Evolutionary conservation across 2,113 vertebrate species (phyloP), one percentile per base, ranked within the genome.

Genomic region (Gasterosteus aculeatus): DNA sequence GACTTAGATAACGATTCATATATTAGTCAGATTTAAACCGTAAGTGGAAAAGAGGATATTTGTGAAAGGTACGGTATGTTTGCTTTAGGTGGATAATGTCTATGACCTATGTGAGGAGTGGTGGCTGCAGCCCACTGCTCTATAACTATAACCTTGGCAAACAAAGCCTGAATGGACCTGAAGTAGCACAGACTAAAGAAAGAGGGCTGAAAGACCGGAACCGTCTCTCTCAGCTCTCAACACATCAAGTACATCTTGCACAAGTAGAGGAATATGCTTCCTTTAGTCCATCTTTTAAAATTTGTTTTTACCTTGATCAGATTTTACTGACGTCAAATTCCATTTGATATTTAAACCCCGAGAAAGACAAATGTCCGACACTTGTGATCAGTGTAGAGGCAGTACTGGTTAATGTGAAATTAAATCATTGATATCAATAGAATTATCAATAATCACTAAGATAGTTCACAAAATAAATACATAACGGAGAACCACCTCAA

Each of bases 61-160:
- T 69, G 59, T 69, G 53, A 81, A 58, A 64, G 35, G 76, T 29
- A 51, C 1, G n/a, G 46, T 35, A 0, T 77, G 59, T 85, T 85
- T 83, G 59, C 62, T 68, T 42, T 62, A 56, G 75, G 69, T 72
- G 61, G 39, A 70, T 77, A 41, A 18, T 65, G n/a, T n/a, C 41
- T 54, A 22, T 26, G 47, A 69, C 33, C 26, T 3, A 18, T 11
- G 53, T 19, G 10, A 78, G 33, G 42, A 69, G 26, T 71, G 39
- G 67, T 22, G 72, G 22, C 26, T 62, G 64, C 22, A 11, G n/a
- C 35, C 58, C 11, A n/a, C 38, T 72, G 15, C 6, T 64, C 39
- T 70, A 47, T 63, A 35, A 61, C 29, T 12, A 47, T 10, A 47
- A 19, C 29, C 57, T 58, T 1, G 0, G 3, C 22, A 14, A 5